Conservation (phyloP, 1,140 invertebrate genomes). For the Amyelois transitella region DNA sequence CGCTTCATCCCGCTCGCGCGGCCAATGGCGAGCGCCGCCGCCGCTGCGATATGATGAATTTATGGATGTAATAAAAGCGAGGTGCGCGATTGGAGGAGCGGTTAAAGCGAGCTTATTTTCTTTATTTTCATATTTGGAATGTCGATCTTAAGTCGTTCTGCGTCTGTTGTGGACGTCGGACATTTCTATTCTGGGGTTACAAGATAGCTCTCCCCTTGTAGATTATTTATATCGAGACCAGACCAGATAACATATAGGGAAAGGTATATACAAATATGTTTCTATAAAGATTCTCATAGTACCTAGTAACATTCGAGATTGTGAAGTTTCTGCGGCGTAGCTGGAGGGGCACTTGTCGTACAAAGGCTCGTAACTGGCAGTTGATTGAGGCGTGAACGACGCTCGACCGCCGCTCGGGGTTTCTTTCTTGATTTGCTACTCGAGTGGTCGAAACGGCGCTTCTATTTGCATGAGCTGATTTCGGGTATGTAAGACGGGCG, state of each 20-base stretch:
- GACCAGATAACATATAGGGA: background rate
- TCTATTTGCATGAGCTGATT: conserved; percentile 64
- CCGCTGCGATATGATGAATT: conserved; percentile 76
- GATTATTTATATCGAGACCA: background rate
- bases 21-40: conserved; percentile 72
- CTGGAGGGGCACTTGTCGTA: conserved; percentile 44
- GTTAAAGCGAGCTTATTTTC: conserved; percentile 67
- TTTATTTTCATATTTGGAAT: conserved; percentile 73
- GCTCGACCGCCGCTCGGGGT: conserved; percentile 55
- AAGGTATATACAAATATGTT: conserved; percentile 1
- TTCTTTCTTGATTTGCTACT: conserved; percentile 69
- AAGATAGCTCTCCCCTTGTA: background rate
- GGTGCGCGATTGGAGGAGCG: conserved; percentile 74
- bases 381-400: conserved; percentile 72
- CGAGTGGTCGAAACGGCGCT: conserved; percentile 66
- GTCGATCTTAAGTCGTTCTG: conserved; percentile 51
- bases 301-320: background rate
- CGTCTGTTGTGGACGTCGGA: conserved; percentile 21
- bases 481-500: conserved; percentile 22
- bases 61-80: conserved; percentile 78
- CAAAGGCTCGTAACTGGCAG: conserved; percentile 61
- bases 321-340: conserved; percentile 34
- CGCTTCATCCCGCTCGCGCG: conserved; percentile 59
- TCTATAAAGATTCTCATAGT: conserved; percentile 18
- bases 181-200: conserved; percentile 26